phyloP scores from a whole-genome alignment of 2,797 vertebrate species.

The Echiichthys vipera region DNA sequence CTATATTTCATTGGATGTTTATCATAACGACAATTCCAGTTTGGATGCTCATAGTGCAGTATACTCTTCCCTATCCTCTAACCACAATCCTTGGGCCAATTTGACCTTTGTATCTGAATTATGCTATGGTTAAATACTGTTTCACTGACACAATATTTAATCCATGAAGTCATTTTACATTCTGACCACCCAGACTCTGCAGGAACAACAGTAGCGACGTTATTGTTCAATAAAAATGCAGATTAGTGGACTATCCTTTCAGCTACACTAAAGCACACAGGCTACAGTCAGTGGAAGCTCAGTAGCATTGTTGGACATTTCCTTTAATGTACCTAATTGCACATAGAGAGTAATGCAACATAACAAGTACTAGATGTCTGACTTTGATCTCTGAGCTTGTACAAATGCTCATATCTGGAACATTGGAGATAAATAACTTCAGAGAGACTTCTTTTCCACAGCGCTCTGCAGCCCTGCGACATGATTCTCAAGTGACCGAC shows the following conservation, averaged over 20 bases:
- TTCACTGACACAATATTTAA: constrained; percentile 3
- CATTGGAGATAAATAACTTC: constrained; percentile 35
- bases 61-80: not conserved
- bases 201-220: not conserved
- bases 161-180: not conserved
- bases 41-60: not conserved
- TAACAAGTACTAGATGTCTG: not conserved
- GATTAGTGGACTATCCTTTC: not conserved
- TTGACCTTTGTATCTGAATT: constrained; percentile 23
- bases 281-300: not conserved
- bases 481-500: constrained; percentile 14
- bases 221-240: not conserved
- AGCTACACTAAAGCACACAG: not conserved
- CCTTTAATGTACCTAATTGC: not conserved
- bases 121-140: constrained; percentile 4
- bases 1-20: not conserved
- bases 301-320: not conserved
- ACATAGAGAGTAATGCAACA: not conserved
- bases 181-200: not conserved
- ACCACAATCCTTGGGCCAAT: constrained; percentile 13
- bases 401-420: constrained; percentile 24
- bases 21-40: constrained; percentile 15
- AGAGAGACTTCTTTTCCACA: constrained; percentile 42
- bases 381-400: constrained; percentile 42
- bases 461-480: not conserved